Evolutionary conservation across 2,888 invertebrate species (phyloP).

Genomic region (Linyphia triangularis): DNA sequence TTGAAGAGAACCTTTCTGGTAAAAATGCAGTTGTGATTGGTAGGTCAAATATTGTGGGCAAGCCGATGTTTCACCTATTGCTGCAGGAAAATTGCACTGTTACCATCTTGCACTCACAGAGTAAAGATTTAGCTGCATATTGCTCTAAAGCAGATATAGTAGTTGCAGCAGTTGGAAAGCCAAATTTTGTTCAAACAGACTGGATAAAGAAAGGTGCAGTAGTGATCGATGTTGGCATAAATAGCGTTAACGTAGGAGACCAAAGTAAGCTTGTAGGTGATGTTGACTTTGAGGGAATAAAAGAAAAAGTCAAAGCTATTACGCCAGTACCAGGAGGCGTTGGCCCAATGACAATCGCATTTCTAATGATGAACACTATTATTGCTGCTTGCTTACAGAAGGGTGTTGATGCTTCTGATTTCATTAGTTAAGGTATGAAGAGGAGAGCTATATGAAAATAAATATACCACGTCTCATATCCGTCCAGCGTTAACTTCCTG

Average conservation of each 20-base stretch:
- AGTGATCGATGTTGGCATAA: constrained; percentile 98
- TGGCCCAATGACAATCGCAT: constrained; percentile 93
- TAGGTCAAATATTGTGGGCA: constrained; percentile 95
- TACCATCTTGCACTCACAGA: constrained; percentile 97
- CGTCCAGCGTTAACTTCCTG: too few species aligned
- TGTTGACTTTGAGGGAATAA: constrained; percentile 84
- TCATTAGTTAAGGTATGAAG: neutral
- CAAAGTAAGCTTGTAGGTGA: neutral
- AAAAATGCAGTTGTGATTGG: constrained; percentile 94
- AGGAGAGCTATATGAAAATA: neutral
- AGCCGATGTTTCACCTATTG: constrained; percentile 94
- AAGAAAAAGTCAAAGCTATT: constrained; percentile 89
- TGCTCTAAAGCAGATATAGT: constrained; percentile 90
- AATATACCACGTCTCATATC: neutral
- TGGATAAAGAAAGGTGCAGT: constrained; percentile 92
- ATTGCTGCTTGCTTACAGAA: neutral
- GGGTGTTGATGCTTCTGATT: neutral
- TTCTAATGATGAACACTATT: neutral
- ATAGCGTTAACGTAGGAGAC: constrained; percentile 85
- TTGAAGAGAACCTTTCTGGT: constrained; percentile 78
- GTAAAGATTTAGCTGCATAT: constrained; percentile 85
- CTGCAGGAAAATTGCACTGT: constrained; percentile 98
- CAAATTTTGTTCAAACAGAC: constrained; percentile 93
- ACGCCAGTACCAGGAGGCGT: constrained; percentile 92
- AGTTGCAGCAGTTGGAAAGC: constrained; percentile 95